Conservation (phyloP, 2,888 invertebrate genomes). For the Steinernema carpocapsae region DNA sequence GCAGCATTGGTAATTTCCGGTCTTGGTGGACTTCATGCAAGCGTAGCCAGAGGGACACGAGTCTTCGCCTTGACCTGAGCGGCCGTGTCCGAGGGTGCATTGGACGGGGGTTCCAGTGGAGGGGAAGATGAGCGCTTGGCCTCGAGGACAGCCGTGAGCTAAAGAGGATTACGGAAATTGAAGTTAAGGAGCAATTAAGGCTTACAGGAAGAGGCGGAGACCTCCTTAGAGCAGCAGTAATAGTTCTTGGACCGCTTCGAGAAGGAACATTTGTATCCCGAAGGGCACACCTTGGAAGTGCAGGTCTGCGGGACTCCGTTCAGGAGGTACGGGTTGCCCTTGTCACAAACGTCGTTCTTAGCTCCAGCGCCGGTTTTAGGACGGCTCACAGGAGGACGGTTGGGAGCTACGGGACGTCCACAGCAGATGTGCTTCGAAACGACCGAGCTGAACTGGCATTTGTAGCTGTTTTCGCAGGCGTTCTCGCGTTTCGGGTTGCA, state of each 20-base stretch:
- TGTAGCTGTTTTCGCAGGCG: slow-evolving; percentile 51
- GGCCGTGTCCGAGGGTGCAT: slow-evolving; percentile 54
- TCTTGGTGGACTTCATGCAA: slow-evolving; percentile 49
- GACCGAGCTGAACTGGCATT: slow-evolving; percentile 63
- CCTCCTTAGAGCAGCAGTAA: slow-evolving; percentile 56
- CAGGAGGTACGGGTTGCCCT: slow-evolving; percentile 58
- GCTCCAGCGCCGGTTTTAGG: slow-evolving; percentile 43
- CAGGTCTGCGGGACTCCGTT: slow-evolving; percentile 66
- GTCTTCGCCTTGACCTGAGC: too few relatives aligned
- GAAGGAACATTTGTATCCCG: slow-evolving; percentile 58
- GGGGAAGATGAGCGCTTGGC: slow-evolving; percentile 65
- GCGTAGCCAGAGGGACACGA: slow-evolving; percentile 62
- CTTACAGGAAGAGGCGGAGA: slow-evolving; percentile 26
- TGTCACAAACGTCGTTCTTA: slow-evolving; percentile 58
- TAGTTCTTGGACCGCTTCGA: slow-evolving; percentile 55
- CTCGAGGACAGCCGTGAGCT: slow-evolving; percentile 61
- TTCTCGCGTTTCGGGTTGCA: slow-evolving; percentile 52
- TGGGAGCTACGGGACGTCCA: slow-evolving; percentile 42
- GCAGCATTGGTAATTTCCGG: slow-evolving; percentile 50
- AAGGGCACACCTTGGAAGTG: slow-evolving; percentile 58
- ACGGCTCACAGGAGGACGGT: slow-evolving; percentile 37
- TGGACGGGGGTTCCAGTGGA: slow-evolving; percentile 67
- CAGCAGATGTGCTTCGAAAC: slow-evolving; percentile 65
- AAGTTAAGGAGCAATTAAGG: not conserved
- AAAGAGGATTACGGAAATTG: slow-evolving; percentile 8